Evolutionary conservation across 2,113 vertebrate genomes (phyloP).

Genomic region (Dendropsophus ebraccatus): DNA sequence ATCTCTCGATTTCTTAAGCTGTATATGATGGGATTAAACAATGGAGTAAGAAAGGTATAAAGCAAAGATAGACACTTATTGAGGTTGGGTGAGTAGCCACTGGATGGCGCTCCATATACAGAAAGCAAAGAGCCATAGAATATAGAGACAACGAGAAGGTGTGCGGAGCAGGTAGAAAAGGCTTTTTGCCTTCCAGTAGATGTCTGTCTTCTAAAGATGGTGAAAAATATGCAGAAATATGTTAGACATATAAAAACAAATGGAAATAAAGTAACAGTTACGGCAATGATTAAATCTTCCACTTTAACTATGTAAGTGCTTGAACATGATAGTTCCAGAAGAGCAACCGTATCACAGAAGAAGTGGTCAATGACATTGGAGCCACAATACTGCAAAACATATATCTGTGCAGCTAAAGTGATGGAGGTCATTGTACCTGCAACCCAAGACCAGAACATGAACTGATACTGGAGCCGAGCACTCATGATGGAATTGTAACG

Average conservation of each 20-base stretch:
- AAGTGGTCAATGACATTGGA: conserved; percentile 22
- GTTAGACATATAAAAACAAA: conserved; percentile 7
- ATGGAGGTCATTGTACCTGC: conserved; percentile 10
- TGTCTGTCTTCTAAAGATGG: neutral
- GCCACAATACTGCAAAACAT: neutral
- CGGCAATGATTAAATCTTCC: neutral
- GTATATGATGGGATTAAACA: conserved; percentile 40
- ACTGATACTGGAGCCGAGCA: conserved; percentile 28
- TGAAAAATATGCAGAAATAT: conserved; percentile 19
- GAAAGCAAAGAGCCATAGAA: conserved; percentile 35
- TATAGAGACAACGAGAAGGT: conserved; percentile 32
- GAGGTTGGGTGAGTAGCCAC: neutral
- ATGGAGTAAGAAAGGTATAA: conserved; percentile 27
- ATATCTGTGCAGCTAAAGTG: neutral
- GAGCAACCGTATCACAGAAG: conserved; percentile 31
- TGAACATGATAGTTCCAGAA: conserved; percentile 30
- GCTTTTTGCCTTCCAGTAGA: neutral
- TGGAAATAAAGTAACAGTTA: neutral
- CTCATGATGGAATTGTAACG: conserved; percentile 61
- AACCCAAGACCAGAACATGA: conserved; percentile 58
- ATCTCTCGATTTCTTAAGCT: conserved; percentile 32
- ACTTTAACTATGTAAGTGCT: neutral
- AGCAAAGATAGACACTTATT: conserved; percentile 22
- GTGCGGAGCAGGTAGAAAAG: conserved; percentile 46
- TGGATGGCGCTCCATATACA: conserved; percentile 8